Evolutionary conservation across 2,888 invertebrate species (phyloP).

Genomic region (Noctuana brunneofusca): DNA sequence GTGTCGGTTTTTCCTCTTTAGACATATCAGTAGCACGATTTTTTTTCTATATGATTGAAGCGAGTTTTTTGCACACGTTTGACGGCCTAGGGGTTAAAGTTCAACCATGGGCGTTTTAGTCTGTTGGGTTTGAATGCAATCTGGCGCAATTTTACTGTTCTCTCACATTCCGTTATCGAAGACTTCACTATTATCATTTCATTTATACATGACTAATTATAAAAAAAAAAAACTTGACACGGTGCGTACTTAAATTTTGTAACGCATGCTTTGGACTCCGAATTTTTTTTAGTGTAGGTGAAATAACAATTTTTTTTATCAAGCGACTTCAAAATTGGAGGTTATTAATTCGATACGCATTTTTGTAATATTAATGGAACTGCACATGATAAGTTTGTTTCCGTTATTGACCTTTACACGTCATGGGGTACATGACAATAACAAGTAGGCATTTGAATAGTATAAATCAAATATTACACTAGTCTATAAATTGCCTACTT

Average conservation of each 20-base stretch:
- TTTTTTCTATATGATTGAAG: conserved; percentile 20
- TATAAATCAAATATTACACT: neutral
- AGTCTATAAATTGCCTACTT: conserved; percentile 1
- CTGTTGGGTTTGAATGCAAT: conserved; percentile 30
- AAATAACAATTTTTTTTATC: neutral
- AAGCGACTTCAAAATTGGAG: no score
- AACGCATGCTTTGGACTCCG: conserved; percentile 15
- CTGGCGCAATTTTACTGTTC: conserved; percentile 36
- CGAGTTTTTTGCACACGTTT: conserved; percentile 20
- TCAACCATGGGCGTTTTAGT: conserved; percentile 25
- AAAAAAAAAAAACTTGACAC: conserved; percentile 10
- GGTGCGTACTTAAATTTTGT: conserved; percentile 49
- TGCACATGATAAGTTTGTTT: neutral
- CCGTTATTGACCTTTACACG: neutral
- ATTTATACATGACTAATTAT: neutral
- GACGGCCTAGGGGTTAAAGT: conserved; percentile 23
- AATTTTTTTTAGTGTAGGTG: neutral
- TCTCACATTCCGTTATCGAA: conserved; percentile 56
- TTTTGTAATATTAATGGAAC: no score
- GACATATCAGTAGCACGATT: conserved; percentile 45
- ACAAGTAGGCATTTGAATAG: neutral
- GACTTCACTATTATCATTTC: conserved; percentile 40
- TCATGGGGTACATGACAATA: neutral
- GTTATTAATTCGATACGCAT: no score
- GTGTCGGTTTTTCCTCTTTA: conserved; percentile 41